These are phyloP conservation scores for Smithornis capensis DNA, from an alignment of 2,113 vertebrate genomes.

Conservation along the genomic window DNA sequence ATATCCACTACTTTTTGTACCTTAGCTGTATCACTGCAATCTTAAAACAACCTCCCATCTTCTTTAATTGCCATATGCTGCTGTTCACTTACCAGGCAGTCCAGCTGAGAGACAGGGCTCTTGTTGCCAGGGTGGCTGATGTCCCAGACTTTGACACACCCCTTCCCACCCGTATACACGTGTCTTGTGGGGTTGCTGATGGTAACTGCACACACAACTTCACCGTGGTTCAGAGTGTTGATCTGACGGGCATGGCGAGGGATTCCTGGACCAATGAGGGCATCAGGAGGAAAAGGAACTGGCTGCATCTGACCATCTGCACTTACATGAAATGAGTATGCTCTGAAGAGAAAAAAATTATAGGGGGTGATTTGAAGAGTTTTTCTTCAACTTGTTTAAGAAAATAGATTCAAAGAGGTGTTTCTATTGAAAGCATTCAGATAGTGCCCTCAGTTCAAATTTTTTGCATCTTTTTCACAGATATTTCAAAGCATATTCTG, in stretches of 20 bases:
- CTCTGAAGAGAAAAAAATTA: conserved; percentile 50
- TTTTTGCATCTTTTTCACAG: neutral
- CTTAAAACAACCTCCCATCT: neutral
- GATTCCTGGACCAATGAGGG: conserved; percentile 83
- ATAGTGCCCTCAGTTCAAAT: neutral
- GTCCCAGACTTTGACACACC: conserved; percentile 86
- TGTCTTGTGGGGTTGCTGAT: conserved; percentile 85
- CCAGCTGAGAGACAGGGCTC: conserved; percentile 84
- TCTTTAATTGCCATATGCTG: neutral
- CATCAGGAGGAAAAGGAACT: conserved; percentile 83
- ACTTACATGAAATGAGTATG: conserved; percentile 84
- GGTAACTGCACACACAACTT: conserved; percentile 84
- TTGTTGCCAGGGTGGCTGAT: conserved; percentile 85
- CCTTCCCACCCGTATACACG: conserved; percentile 83
- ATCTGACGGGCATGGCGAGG: conserved; percentile 84
- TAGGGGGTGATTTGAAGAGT: neutral
- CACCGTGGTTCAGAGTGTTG: conserved; percentile 83
- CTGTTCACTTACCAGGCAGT: conserved; percentile 79
- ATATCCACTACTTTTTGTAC: neutral
- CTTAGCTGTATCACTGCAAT: neutral
- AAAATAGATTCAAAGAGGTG: neutral
- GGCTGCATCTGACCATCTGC: conserved; percentile 87
- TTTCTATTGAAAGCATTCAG: neutral
- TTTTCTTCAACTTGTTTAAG: neutral
- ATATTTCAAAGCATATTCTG: neutral